These are phyloP conservation scores for Pemphredon lugubris DNA, from an alignment of 2,888 invertebrate genomes.

Conservation along the genomic window DNA sequence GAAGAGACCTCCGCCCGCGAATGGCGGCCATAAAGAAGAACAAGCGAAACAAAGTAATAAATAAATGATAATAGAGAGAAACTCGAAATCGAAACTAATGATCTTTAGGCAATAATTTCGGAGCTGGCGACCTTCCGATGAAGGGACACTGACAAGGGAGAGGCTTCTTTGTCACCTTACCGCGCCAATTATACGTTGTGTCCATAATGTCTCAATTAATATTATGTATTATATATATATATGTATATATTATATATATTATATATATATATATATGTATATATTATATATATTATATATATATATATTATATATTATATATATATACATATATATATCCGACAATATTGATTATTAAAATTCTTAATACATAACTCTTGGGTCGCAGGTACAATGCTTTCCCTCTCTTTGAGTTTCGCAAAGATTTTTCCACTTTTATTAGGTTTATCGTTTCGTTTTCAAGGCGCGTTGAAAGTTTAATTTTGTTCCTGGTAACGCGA, in stretches of 20 bases:
- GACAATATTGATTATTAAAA: slow-evolving; percentile 81
- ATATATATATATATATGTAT: slow-evolving; percentile 60
- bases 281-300: too few relatives aligned
- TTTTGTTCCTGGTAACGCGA: too few relatives aligned
- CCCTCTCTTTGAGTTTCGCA: neutral
- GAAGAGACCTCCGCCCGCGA: slow-evolving; percentile 25
- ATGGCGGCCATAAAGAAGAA: slow-evolving; percentile 8
- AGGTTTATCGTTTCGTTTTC: too few relatives aligned
- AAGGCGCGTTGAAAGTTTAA: too few relatives aligned
- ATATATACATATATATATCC: slow-evolving; percentile 76
- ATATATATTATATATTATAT: slow-evolving; percentile 75
- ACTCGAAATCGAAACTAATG: too few relatives aligned
- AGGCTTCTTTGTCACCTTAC: slow-evolving; percentile 75
- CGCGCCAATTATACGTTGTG: slow-evolving; percentile 78
- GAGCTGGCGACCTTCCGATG: slow-evolving; percentile 49
- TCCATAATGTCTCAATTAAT: slow-evolving; percentile 80
- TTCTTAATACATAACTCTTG: slow-evolving; percentile 77
- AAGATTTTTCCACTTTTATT: neutral
- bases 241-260: too few relatives aligned
- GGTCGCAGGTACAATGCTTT: slow-evolving; percentile 5
- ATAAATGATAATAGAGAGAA: slow-evolving; percentile 2
- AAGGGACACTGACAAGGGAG: slow-evolving; percentile 51
- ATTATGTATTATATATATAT: slow-evolving; percentile 78
- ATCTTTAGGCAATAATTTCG: too few relatives aligned
- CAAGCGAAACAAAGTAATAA: slow-evolving; percentile 11